Base-by-base conservation (phyloP, 1,140 invertebrate species). In the Diachasma alloeum region DNA sequence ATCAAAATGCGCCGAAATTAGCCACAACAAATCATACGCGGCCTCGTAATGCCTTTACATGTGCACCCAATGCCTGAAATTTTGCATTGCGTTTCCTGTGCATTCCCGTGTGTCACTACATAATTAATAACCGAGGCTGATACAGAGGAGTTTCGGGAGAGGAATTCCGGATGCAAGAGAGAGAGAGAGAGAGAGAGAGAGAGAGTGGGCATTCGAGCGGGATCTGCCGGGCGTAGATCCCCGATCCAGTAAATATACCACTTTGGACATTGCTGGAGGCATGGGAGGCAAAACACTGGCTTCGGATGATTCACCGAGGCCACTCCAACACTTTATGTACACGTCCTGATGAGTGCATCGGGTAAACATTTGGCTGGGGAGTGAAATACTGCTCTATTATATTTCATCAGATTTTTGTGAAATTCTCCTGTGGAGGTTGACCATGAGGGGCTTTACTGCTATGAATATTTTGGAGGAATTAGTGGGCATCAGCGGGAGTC, bases 1-100 rank as follows among this genome's bases (percentile, higher is more conserved):
- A 68, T 68, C 66, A 68, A 68, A 68, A 68, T 68, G 26, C 31
- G 9, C 66, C 31, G 22, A 68, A 68, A 68, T 68, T 68, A 68
- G 66, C 36, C 36, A 39, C 66, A 68, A 68, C 66, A 68, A 68
- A 68, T 68, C 36, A 68, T 68, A 39, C n/a, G 17, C 15, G 26
- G 36, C 13, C 19, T 31, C 19, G 24, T 19, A 56, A 19, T 31
- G 22, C 24, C 59, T 26, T 63, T 19, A 59, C 19, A 13, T n/a
- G 8, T 19, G 17, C 22, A 19, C n/a, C 24, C 5, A 63, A 1
- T 26, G 24, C 11, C 59, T 15, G 26, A 63, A 63, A 17, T 53
- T 53, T 53, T 17, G 9, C 59, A 26, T 26, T 63, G 53, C 22
- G 59, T 63, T 24, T 17, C 15, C 17, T 8, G 9, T 6, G 17